Conservation (phyloP, 2,113 vertebrate genomes). For the Polyodon spathula region DNA sequence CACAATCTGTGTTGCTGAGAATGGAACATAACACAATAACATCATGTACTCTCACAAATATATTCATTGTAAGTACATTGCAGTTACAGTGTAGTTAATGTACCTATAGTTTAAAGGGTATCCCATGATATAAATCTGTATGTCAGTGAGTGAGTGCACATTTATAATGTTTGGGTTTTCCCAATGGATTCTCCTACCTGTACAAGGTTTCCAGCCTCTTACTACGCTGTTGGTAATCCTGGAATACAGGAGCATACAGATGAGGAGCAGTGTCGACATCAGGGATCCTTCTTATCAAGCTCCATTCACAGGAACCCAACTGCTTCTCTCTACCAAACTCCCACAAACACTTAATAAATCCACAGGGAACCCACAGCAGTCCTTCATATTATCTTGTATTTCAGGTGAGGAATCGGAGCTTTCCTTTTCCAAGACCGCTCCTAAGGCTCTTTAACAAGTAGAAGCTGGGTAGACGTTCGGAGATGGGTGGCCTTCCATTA, state of each 20-base stretch:
- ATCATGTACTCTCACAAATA: too few species aligned
- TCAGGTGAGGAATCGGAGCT: too few species aligned
- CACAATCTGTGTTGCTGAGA: too few species aligned
- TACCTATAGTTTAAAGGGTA: too few species aligned
- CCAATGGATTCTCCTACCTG: constrained; percentile 47
- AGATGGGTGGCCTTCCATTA: not conserved
- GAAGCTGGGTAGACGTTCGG: not conserved
- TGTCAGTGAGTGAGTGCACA: too few species aligned
- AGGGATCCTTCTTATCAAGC: constrained; percentile 22
- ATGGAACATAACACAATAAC: too few species aligned
- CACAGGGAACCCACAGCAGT: not conserved
- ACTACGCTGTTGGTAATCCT: constrained; percentile 16
- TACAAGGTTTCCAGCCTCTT: constrained; percentile 60
- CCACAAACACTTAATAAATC: not conserved
- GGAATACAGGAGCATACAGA: constrained; percentile 45
- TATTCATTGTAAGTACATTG: too few species aligned
- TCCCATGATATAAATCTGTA: too few species aligned
- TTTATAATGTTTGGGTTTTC: too few species aligned
- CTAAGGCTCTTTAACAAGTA: not conserved
- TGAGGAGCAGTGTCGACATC: constrained; percentile 53
- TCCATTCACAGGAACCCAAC: constrained; percentile 44
- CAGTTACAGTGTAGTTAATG: too few species aligned
- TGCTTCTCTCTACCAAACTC: not conserved
- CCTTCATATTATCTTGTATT: constrained; percentile 14
- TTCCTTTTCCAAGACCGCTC: not conserved